Base-by-base conservation (phyloP, 2,113 vertebrate genomes). In the Stigmatopora nigra region DNA sequence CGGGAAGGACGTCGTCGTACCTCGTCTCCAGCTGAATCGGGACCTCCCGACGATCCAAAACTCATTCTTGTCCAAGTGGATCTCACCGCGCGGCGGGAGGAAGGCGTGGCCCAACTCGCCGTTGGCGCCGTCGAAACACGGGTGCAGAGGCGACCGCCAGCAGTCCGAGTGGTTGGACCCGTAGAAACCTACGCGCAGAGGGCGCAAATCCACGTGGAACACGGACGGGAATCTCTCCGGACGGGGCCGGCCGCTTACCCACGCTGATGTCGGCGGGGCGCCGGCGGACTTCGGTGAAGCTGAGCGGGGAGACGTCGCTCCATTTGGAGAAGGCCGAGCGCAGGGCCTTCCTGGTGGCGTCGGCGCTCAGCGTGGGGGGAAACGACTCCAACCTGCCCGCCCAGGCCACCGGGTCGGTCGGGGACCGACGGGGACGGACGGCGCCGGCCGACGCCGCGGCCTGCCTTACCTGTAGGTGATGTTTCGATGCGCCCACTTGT, bases 11-110 rank as follows among this genome's bases (percentile, higher is more conserved):
- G 8, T 38, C 9, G 38, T 4, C 38, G 36, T 77, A 92, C 92
- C 92, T 86, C 91, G 92, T 68, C 87, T 93, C 92, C 92, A 93
- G 84, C 91, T 93, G 87, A 92, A 93, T 35, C 90, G 79, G 12
- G 92, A 92, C 79, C 85, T 91, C 1, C 92, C 92, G 1, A 93
- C 88, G 65, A 93, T 89, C 92, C 92, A 93, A 82, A 91, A 91
- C 82, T 93, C 92, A 5, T 92, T 91, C 76, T 93, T 92, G 78
- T 93, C 92, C 1, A 93, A 92, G 78, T 93, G 92, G 68, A 93
- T 93, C 63, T 93, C 91, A 1, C 92, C 92, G 0, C 87, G 78
- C 0, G 92, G 92, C 0, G 92, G 92, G 45, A 93, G 86, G 84
- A 93, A 93, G 58, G 92, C 92, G 1, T 93, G 92, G 2, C 91